Evolutionary conservation across 2,888 invertebrate genomes (phyloP), one percentile per base, ranked within the genome.

Genomic region (Syritta pipiens): DNA sequence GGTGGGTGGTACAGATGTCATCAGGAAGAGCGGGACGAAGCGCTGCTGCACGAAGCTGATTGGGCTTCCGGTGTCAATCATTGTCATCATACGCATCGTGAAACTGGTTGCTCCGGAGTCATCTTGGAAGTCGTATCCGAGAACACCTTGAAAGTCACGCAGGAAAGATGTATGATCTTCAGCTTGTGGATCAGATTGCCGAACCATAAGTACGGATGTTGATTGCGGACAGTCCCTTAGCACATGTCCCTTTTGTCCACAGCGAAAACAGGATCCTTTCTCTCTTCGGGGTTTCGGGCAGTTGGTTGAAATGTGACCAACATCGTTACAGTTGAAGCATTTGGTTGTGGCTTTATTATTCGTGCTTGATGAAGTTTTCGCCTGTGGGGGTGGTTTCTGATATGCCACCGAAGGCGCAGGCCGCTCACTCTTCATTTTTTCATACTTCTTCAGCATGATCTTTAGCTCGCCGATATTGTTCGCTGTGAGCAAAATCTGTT

Each of bases 271-370:
- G 2, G 62, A 60, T 17, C 40, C 57, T 9, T 30, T 48, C 12
- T 67, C 53, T 14, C 44, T 30, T 1, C 35, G 69, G 9, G 60
- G 51, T 19, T 51, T 60, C 7, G 44, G 40, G 24, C 51, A 69
- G n/a, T 30, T 32, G 10, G 22, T 30, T 3, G 35, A 14, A 5
- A 60, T 35, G 10, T 69, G 44, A 1, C 69, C 69, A 4, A 2
- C 17, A 6, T 57, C 46, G 26, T 67, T 57, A 37, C 57, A 67
- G n/a, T 67, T 55, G 9, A 22, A 67, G 19, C 67, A 67, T 10
- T 26, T 65, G 26, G 53, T 3, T 2, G 20, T 22, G n/a, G 19
- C 4, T n/a, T 55, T 30, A 9, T 1, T 24, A 32, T 28, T 7
- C 40, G 37, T 28, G 5, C 6, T 4, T n/a, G n/a, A n/a, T n/a